phyloP scores from a whole-genome alignment of 2,797 vertebrate species.

The Xenentodon cancila region DNA sequence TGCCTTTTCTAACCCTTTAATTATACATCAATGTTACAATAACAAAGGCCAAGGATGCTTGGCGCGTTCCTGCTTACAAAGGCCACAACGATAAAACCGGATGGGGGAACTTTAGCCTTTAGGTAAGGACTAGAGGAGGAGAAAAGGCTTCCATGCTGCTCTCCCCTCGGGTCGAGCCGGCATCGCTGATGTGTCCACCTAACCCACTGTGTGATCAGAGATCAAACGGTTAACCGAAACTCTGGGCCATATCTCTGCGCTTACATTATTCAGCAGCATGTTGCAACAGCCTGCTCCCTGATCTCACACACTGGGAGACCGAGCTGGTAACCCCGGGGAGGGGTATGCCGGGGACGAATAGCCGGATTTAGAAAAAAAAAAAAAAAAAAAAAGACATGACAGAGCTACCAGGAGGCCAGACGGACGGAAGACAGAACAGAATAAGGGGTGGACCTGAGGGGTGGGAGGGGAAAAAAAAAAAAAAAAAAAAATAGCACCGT shows the following conservation, averaged over 20 bases:
- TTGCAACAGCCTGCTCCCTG: constrained; percentile 77
- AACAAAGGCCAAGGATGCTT: constrained; percentile 63
- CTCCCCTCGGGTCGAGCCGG: constrained; percentile 58
- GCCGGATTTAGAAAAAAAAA: constrained; percentile 65
- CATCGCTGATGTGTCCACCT: constrained; percentile 68
- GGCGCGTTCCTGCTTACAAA: constrained; percentile 54
- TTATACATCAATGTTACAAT: constrained; percentile 83
- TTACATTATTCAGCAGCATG: constrained; percentile 82
- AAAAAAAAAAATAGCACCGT: constrained; percentile 30
- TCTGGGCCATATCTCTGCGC: constrained; percentile 68
- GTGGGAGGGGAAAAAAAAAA: constrained; percentile 6
- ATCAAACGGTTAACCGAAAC: constrained; percentile 80
- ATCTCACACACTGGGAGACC: constrained; percentile 67
- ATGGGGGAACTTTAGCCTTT: constrained; percentile 58
- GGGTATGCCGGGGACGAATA: constrained; percentile 53
- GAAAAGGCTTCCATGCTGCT: constrained; percentile 48
- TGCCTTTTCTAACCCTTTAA: constrained; percentile 78
- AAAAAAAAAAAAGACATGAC: too few relatives aligned
- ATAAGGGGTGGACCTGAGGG: constrained; percentile 43
- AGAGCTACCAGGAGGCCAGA: constrained; percentile 38
- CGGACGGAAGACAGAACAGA: constrained; percentile 54
- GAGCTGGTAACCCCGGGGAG: constrained; percentile 65
- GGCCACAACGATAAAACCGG: constrained; percentile 61
- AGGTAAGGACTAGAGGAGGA: constrained; percentile 44
- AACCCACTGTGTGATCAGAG: constrained; percentile 70